Evolutionary conservation across 2,113 vertebrate species (phyloP).

Genomic region (Athene noctua): DNA sequence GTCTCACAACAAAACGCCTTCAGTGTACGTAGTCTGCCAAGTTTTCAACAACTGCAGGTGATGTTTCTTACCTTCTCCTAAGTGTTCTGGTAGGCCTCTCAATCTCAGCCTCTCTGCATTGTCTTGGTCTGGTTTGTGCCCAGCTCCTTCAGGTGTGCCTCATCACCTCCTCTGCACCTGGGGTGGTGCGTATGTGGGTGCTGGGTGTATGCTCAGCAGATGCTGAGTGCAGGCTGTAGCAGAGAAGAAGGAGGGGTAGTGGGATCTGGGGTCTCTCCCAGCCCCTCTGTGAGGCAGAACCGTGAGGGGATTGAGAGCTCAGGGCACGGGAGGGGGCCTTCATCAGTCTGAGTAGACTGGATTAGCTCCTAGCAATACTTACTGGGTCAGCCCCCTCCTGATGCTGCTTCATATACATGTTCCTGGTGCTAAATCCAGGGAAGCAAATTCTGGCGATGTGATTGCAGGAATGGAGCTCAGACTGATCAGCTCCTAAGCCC

Average conservation of each 20-base stretch:
- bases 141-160: background rate
- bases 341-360: background rate
- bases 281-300: background rate
- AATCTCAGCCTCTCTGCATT: background rate
- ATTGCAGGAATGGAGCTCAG: background rate
- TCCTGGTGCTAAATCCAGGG: constrained; percentile 9
- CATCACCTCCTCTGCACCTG: background rate
- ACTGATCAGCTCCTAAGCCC: background rate
- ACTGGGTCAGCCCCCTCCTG: background rate
- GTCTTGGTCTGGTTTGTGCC: background rate
- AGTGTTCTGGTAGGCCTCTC: background rate
- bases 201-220: background rate
- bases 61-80: background rate
- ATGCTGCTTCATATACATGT: background rate
- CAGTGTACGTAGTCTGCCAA: background rate
- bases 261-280: background rate
- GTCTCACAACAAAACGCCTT: background rate
- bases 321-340: background rate
- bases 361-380: constrained; percentile 4
- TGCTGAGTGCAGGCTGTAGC: background rate
- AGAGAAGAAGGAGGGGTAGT: background rate
- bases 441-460: background rate
- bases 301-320: background rate
- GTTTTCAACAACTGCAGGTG: background rate
- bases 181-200: background rate